These are phyloP conservation scores for Enteromius fasciolatus DNA, from an alignment of 2,797 vertebrate genomes.

Conservation along the genomic window DNA sequence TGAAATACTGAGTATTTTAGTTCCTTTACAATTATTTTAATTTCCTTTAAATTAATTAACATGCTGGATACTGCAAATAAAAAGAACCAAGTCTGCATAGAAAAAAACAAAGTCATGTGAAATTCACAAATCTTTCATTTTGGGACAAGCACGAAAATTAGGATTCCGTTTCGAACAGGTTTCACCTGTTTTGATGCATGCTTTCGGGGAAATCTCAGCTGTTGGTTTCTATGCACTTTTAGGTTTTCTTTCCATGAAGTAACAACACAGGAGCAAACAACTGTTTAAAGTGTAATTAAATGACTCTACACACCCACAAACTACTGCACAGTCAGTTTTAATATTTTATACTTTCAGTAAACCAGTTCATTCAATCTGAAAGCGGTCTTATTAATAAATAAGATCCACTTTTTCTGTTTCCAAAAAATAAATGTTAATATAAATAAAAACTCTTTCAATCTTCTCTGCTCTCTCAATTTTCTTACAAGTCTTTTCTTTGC, in stretches of 20 bases:
- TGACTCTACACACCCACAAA: background rate
- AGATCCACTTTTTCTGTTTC: background rate
- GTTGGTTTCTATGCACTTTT: conserved; percentile 62
- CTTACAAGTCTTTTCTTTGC: conserved; percentile 42
- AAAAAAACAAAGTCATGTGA: too few relatives aligned
- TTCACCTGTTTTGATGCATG: conserved; percentile 64
- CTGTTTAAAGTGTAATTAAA: background rate
- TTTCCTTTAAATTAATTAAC: background rate
- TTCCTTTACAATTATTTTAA: too few relatives aligned
- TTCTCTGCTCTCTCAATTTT: conserved; percentile 59
- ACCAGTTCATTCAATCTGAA: background rate
- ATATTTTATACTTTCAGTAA: conserved; percentile 3
- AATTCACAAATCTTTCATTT: conserved; percentile 13
- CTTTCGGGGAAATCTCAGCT: conserved; percentile 69
- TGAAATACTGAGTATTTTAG: too few relatives aligned
- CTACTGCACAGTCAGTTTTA: background rate
- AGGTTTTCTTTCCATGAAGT: conserved; percentile 61
- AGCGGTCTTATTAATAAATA: background rate
- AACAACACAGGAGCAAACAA: conserved; percentile 36
- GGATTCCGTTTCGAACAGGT: conserved; percentile 78
- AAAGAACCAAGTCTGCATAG: background rate
- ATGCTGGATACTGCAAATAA: background rate
- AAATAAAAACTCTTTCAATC: background rate
- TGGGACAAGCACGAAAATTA: conserved; percentile 63
- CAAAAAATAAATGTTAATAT: background rate